Conservation (phyloP, 2,113 vertebrate species). For the Theropithecus gelada region DNA sequence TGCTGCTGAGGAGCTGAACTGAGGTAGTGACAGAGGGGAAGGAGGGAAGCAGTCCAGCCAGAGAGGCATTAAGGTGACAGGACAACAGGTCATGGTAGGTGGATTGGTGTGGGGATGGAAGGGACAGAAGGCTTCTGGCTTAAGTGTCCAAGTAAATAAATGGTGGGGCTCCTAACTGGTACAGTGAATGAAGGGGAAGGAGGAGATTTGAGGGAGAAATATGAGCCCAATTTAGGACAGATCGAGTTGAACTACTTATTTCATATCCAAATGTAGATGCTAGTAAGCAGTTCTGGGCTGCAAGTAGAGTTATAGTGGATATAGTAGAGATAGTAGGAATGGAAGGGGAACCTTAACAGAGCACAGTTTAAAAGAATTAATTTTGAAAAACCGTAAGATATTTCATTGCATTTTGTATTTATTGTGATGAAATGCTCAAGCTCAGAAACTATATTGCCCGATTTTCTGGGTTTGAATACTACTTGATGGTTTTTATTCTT, state of each 20-base stretch:
- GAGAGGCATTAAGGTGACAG: neutral
- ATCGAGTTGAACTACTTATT: neutral
- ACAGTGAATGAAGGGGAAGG: neutral
- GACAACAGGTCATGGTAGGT: neutral
- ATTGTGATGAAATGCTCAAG: neutral
- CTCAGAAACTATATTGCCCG: neutral
- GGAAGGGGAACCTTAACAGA: neutral
- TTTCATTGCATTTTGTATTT: neutral
- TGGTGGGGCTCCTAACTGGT: neutral
- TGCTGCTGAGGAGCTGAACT: neutral
- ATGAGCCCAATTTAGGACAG: neutral
- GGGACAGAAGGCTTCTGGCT: neutral
- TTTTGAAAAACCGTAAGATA: neutral
- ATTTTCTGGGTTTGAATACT: neutral
- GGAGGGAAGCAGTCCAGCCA: neutral
- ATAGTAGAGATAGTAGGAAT: neutral
- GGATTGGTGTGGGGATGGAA: neutral
- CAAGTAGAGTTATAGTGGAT: neutral
- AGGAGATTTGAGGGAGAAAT: neutral
- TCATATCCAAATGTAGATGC: neutral
- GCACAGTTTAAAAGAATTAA: neutral
- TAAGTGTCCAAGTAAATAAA: neutral
- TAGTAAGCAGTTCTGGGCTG: neutral
- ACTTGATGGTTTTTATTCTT: neutral
- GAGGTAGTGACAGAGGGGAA: neutral